phyloP scores from a whole-genome alignment of 1,140 invertebrate genomes.

The Odontomachus brunneus region DNA sequence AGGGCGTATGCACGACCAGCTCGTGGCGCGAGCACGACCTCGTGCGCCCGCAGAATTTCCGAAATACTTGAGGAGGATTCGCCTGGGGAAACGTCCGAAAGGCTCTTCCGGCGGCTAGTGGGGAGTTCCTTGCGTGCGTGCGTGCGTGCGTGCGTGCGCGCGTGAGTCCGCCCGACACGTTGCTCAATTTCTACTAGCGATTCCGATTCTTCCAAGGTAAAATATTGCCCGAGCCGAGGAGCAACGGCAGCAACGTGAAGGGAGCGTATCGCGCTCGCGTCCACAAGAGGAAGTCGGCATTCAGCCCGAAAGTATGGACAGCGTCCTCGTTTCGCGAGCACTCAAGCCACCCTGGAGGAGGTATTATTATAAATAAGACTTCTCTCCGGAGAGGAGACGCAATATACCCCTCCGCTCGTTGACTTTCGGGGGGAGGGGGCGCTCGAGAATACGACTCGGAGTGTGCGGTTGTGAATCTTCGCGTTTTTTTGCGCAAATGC shows the following conservation, averaged over 20 bases:
- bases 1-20: slow-evolving; percentile 89
- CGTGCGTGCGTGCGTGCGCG: slow-evolving; percentile 3
- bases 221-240: not conserved
- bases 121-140: slow-evolving; percentile 29
- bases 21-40: slow-evolving; percentile 88
- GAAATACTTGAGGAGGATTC: slow-evolving; percentile 66
- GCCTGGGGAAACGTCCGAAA: not conserved
- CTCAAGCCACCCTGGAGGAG: slow-evolving; percentile 7
- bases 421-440: not conserved
- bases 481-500: not conserved
- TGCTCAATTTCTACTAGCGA: slow-evolving; percentile 58
- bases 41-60: slow-evolving; percentile 30
- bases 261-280: too few relatives aligned
- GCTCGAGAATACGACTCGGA: not conserved
- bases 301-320: too few relatives aligned
- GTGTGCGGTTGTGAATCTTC: not conserved
- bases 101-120: slow-evolving; percentile 30
- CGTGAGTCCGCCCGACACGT: slow-evolving; percentile 37
- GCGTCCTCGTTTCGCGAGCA: slow-evolving; percentile 11
- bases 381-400: not conserved
- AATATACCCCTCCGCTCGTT: not conserved
- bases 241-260: not conserved
- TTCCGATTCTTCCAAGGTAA: slow-evolving; percentile 53
- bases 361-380: not conserved
- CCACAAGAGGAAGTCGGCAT: too few relatives aligned